phyloP scores from a whole-genome alignment of 2,113 vertebrate species.

The Ia io region DNA sequence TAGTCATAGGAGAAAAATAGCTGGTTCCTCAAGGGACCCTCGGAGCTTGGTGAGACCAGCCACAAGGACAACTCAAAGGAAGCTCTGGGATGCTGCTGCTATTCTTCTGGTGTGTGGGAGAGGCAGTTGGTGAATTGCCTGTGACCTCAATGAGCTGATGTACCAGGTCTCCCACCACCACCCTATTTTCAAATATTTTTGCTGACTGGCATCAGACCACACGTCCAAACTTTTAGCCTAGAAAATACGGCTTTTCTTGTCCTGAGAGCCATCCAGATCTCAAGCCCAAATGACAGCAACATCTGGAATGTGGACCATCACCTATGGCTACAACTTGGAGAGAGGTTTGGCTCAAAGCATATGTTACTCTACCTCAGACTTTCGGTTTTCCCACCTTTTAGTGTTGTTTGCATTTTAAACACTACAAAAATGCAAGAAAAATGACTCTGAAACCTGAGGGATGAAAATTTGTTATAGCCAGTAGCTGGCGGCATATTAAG shows the following conservation, averaged over 20 bases:
- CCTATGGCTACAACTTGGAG: not conserved
- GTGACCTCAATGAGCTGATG: not conserved
- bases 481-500: not conserved
- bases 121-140: not conserved
- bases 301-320: not conserved
- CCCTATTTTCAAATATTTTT: not conserved
- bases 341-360: not conserved
- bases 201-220: not conserved
- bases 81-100: not conserved
- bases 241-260: not conserved
- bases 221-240: not conserved
- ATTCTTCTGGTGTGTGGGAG: not conserved
- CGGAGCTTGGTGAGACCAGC: not conserved
- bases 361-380: not conserved
- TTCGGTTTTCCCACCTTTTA: not conserved
- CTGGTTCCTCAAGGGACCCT: not conserved
- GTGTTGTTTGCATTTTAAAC: slow-evolving; percentile 7
- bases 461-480: not conserved
- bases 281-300: not conserved
- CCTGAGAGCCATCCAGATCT: not conserved
- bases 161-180: not conserved
- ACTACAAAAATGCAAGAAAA: not conserved
- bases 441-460: not conserved
- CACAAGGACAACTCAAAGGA: too few species aligned
- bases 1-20: not conserved